These are phyloP conservation scores for Trematomus loennbergii DNA, from an alignment of 2,113 vertebrate genomes.

Conservation along the genomic window DNA sequence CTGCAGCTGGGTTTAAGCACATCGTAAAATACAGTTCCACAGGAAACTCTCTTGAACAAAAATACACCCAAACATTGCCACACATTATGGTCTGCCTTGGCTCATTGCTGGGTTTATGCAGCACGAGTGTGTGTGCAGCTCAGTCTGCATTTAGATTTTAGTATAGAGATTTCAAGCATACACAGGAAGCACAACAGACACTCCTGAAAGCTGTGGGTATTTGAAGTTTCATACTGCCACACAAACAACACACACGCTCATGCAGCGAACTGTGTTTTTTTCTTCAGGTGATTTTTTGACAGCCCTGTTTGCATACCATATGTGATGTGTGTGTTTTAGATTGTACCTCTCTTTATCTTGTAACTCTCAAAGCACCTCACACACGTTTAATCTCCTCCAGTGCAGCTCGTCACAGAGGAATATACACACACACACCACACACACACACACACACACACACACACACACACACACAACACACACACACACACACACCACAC, in stretches of 20 bases:
- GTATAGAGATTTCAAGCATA: neutral
- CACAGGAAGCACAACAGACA: constrained; percentile 17
- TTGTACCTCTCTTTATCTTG: constrained; percentile 8
- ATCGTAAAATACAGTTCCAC: constrained; percentile 67
- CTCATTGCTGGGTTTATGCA: constrained; percentile 38
- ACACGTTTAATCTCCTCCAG: constrained; percentile 13
- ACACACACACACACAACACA: no score
- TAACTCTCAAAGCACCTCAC: constrained; percentile 28
- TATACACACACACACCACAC: neutral
- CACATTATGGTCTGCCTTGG: constrained; percentile 46
- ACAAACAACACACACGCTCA: constrained; percentile 5
- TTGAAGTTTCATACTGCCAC: neutral
- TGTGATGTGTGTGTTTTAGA: constrained; percentile 24
- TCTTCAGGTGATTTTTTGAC: constrained; percentile 24
- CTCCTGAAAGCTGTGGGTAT: constrained; percentile 9
- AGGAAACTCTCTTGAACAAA: constrained; percentile 64
- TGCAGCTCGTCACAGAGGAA: constrained; percentile 9
- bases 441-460: no score
- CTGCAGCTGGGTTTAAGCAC: constrained; percentile 68
- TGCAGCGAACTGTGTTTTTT: neutral
- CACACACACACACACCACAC: no score
- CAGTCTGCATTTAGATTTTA: constrained; percentile 44
- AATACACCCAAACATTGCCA: constrained; percentile 69
- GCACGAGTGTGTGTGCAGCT: constrained; percentile 3
- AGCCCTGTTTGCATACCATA: constrained; percentile 19